Conservation (phyloP, 2,797 vertebrate species). For the Ciconia nigra region DNA sequence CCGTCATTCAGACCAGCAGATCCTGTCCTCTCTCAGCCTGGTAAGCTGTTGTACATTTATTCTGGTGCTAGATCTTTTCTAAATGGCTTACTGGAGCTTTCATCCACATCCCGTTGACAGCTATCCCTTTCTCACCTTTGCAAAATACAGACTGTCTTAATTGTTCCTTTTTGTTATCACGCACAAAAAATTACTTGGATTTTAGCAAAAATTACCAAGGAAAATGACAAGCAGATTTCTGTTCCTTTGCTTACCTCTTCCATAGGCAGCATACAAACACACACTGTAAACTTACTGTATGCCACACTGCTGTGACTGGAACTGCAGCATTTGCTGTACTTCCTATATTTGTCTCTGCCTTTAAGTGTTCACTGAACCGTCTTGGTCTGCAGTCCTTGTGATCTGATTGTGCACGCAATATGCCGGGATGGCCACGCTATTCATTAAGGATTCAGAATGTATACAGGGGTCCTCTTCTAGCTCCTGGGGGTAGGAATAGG, state of each 20-base stretch:
- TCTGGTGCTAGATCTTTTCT: slow-evolving; percentile 3
- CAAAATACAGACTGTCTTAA: neutral
- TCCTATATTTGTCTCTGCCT: neutral
- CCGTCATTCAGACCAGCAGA: slow-evolving; percentile 4
- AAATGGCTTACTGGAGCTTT: neutral
- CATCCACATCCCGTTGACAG: neutral
- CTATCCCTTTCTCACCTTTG: neutral
- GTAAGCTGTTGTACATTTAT: slow-evolving; percentile 35
- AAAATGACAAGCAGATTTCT: neutral
- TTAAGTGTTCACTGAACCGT: neutral
- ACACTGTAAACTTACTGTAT: neutral
- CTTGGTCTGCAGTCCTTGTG: neutral
- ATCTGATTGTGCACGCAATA: neutral
- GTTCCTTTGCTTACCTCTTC: neutral
- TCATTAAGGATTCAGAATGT: slow-evolving; percentile 7
- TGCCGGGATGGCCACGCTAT: neutral
- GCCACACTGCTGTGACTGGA: neutral
- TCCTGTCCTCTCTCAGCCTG: neutral
- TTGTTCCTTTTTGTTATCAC: neutral
- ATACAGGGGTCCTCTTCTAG: neutral
- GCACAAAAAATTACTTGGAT: neutral
- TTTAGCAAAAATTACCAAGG: neutral
- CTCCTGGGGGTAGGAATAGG: neutral
- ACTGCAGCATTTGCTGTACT: neutral
- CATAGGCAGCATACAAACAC: neutral